Evolutionary conservation across 2,888 invertebrate species (phyloP), one percentile per base, ranked within the genome.

Genomic region (Mythimna lalbum): DNA sequence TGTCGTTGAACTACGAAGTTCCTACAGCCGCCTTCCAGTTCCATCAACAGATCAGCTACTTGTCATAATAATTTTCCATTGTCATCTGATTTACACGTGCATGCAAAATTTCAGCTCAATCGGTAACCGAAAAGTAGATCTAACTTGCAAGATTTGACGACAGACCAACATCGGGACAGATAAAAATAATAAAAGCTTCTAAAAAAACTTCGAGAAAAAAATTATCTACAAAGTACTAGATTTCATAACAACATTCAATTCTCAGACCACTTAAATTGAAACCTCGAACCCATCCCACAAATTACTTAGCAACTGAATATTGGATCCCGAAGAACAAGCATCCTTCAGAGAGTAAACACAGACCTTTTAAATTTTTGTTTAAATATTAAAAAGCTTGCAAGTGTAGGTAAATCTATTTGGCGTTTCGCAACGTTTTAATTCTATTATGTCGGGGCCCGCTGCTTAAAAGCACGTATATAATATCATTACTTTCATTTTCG

Each of bases 381-480:
- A 82, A 85, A 86, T 85, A 86, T 85, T 84, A 81, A 82, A 86
- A 86, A 82, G 76, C 81, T 82, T 77, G 80, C 83, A 76, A 80
- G 80, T 81, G 80, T 82, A 78, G 80, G 78, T 82, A 86, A 82
- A 86, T 83, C 70, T 78, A 84, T 82, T 80, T 74, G 75, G 78
- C 80, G 88, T 90, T 90, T 88, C 86, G 86, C 89, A 83, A 80
- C 83, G 84, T 83, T 87, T 86, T 93, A 92, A 92, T 90, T 79
- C 76, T 86, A 92, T 93, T 90, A 92, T 69, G 61, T 67, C 65
- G 86, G 88, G 87, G 84, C 85, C 87, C 87, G 81, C 79, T 73
- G 78, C 89, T 91, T 93, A 92, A 93, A 93, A 92, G 92, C 92
- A 85, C 90, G 89, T 84, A 88, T 88, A 89, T 91, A 93, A 93